Conservation (phyloP, 2,888 invertebrate species). For the Apocheima hispidaria region DNA sequence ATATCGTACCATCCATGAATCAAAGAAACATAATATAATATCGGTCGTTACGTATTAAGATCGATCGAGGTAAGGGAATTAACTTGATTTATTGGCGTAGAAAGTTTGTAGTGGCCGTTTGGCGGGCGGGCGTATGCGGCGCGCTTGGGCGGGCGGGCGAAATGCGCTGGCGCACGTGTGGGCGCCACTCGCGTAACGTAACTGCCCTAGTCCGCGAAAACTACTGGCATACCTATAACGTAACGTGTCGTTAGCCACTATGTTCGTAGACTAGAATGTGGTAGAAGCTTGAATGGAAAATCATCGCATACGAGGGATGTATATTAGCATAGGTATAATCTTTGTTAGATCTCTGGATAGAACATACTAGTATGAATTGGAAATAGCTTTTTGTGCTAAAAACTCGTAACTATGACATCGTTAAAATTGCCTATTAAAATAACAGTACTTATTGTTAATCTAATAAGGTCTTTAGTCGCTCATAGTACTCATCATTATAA, state of each 20-base stretch:
- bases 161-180: constrained; percentile 44
- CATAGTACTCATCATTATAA: too few relatives aligned
- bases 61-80: constrained; percentile 42
- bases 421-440: too few relatives aligned
- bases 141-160: constrained; percentile 42
- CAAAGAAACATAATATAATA: constrained; percentile 36
- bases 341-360: constrained; percentile 3
- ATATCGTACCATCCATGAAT: constrained; percentile 31
- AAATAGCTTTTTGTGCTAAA: too few relatives aligned
- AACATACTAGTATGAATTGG: too few relatives aligned
- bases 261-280: constrained; percentile 17
- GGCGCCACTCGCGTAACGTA: constrained; percentile 45
- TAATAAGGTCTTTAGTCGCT: too few relatives aligned
- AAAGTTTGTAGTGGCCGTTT: constrained; percentile 42
- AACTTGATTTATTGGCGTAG: constrained; percentile 43
- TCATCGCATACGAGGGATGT: constrained; percentile 5
- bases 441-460: too few relatives aligned
- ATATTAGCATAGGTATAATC: not conserved
- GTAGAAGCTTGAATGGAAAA: constrained; percentile 24
- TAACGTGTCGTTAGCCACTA: constrained; percentile 30
- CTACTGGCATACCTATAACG: constrained; percentile 35
- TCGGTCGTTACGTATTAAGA: constrained; percentile 42
- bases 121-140: constrained; percentile 36
- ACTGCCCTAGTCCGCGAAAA: constrained; percentile 45
- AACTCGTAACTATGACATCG: too few relatives aligned